phyloP scores from a whole-genome alignment of 2,113 vertebrate genomes.

The Scolopax mira region DNA sequence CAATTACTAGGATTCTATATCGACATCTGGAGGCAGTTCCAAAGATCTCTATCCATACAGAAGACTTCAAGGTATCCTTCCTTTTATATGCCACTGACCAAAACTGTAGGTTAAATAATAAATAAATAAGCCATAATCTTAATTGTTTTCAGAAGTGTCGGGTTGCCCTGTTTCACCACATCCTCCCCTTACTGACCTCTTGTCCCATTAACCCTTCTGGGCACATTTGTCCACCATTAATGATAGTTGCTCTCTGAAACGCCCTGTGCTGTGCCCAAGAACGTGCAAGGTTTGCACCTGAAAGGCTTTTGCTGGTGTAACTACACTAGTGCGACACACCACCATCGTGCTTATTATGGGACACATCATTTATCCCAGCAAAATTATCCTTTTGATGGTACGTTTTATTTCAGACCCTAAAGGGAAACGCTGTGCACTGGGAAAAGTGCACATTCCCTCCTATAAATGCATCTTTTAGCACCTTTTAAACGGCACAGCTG shows the following conservation, averaged over 20 bases:
- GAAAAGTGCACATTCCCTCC: neutral
- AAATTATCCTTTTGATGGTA: neutral
- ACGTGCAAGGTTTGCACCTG: neutral
- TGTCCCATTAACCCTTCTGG: neutral
- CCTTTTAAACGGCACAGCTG: neutral
- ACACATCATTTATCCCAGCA: neutral
- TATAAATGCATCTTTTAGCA: constrained; percentile 1
- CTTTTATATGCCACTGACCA: neutral
- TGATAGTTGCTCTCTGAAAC: neutral
- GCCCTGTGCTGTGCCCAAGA: neutral
- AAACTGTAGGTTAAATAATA: neutral
- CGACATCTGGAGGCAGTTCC: neutral
- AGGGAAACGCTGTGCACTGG: neutral
- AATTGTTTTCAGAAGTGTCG: neutral
- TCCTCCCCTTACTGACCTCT: neutral
- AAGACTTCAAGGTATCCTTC: neutral
- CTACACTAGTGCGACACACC: neutral
- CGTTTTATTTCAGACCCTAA: neutral
- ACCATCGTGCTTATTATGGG: neutral
- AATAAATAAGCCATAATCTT: neutral
- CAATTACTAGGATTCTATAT: neutral
- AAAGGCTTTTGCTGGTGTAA: neutral
- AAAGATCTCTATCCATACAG: neutral
- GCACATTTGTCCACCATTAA: neutral
- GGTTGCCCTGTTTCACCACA: neutral